Evolutionary conservation across 2,797 vertebrate species (phyloP), one percentile per base, ranked within the genome.

Genomic region (Florisuga fusca): DNA sequence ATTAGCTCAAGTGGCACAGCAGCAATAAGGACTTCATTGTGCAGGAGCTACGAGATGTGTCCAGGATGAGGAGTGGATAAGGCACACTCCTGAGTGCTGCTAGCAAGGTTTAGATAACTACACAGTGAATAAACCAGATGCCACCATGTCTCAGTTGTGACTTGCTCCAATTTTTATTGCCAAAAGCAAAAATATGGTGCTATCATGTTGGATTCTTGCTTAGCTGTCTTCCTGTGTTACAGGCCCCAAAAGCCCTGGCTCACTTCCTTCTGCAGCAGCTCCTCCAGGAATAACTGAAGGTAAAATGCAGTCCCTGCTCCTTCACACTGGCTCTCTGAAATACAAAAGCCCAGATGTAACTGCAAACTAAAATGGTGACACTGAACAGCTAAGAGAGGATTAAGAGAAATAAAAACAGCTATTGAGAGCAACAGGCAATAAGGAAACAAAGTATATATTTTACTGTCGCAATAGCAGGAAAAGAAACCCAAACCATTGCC

Each of bases 311-410:
- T 33, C 43, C 54, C n/a, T 80, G 45, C 26, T 67, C 61, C 41
- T 53, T 77, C 36, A 57, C 9, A 9, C 8, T 25, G 34, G 7
- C 26, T n/a, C 50, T 34, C 43, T 50, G 22, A 64, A 76, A 71
- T 66, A 41, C 4, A n/a, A 33, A 43, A 31, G 9, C n/a, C 2
- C 38, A 38, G 19, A 7, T 51, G 21, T 18, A 58, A 51, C 13
- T 19, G 18, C 23, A 85, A 74, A 55, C 8, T 69, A 29, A 84
- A 82, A 57, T 10, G 8, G n/a, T 59, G 15, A 75, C 17, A 9
- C 3, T 0, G 1, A 71, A 68, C 0, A 0, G 8, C 20, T 50
- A 46, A 27, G 22, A 68, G 10, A 62, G 3, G 12, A 71, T 26
- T 64, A 81, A 53, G 26, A 72, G 41, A 79, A 77, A 33, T 27